Conservation (phyloP, 1,140 invertebrate genomes). For the Hetaerina americana region DNA sequence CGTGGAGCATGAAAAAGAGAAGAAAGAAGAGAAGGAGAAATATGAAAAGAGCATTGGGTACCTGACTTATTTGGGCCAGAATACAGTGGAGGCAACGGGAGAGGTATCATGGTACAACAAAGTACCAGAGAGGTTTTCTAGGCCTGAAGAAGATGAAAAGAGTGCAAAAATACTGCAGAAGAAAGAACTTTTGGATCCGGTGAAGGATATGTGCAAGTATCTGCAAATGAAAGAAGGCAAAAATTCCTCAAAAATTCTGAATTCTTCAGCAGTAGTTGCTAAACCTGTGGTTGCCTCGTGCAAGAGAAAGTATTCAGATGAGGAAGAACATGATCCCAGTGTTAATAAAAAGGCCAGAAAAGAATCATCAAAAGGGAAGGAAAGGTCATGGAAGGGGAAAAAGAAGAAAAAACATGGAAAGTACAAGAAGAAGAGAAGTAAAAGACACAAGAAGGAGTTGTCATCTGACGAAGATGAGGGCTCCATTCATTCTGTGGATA, state of each 20-base stretch:
- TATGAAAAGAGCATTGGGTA: slow-evolving; percentile 97
- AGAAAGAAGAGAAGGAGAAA: slow-evolving; percentile 85
- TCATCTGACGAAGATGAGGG: slow-evolving; percentile 5
- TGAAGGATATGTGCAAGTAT: slow-evolving; percentile 52
- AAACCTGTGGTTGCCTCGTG: not conserved
- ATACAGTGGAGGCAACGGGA: slow-evolving; percentile 71
- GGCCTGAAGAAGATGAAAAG: slow-evolving; percentile 38
- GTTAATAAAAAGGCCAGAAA: slow-evolving; percentile 20
- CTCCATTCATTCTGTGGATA: slow-evolving; percentile 2
- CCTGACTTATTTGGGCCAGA: slow-evolving; percentile 90
- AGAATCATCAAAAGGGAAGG: slow-evolving; percentile 30
- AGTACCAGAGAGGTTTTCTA: slow-evolving; percentile 35
- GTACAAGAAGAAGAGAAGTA: slow-evolving; percentile 22
- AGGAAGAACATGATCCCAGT: slow-evolving; percentile 12
- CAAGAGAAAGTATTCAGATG: slow-evolving; percentile 16
- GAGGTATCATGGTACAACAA: slow-evolving; percentile 73
- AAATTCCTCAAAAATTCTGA: no score
- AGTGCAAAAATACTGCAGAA: slow-evolving; percentile 43
- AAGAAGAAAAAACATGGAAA: slow-evolving; percentile 28
- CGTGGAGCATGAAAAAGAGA: slow-evolving; percentile 79
- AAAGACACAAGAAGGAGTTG: slow-evolving; percentile 14
- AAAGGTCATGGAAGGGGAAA: slow-evolving; percentile 30
- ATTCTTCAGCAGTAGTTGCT: no score
- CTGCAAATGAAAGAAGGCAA: slow-evolving; percentile 27
- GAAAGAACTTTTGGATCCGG: slow-evolving; percentile 57